Percentiles rank a stretch among this genome's conserved stretches.
Conservation (phyloP, 2,113 vertebrate genomes). For the Microcebus jonahi region DNA sequence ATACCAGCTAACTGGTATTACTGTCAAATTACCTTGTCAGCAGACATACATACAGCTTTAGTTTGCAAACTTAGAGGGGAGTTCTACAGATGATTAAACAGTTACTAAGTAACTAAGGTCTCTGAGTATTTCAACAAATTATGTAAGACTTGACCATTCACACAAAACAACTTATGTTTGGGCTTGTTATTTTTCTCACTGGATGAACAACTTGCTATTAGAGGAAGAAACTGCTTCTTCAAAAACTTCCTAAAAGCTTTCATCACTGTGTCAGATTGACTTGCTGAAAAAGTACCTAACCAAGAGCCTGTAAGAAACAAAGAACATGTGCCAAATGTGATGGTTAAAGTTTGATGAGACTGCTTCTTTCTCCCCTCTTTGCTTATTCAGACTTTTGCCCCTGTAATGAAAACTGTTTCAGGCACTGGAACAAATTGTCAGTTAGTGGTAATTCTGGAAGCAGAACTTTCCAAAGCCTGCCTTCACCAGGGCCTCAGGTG, state of each 20-base stretch:
- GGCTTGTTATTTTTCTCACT: slow-evolving; percentile 43
- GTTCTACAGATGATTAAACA: not conserved
- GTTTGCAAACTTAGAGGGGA: not conserved
- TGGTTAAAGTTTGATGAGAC: not conserved
- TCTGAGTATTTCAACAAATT: slow-evolving; percentile 5
- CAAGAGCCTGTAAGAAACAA: not conserved
- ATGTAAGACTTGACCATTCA: not conserved
- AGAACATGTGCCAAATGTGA: not conserved
- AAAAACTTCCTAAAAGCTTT: slow-evolving; percentile 6
- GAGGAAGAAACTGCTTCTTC: slow-evolving; percentile 41
- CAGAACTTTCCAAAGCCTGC: not conserved
- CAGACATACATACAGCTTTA: not conserved
- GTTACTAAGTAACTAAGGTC: not conserved
- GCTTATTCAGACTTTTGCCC: slow-evolving; percentile 37
- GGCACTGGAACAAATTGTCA: slow-evolving; percentile 21
- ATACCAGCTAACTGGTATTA: slow-evolving; percentile 11
- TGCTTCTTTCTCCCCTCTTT: not conserved
- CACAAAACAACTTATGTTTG: not conserved
- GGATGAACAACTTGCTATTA: slow-evolving; percentile 11
- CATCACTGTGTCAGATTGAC: not conserved
- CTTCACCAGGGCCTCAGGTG: not conserved
- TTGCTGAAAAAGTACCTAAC: not conserved
- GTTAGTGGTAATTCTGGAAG: not conserved
- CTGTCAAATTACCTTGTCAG: not conserved
- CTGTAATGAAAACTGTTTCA: not conserved